Evolutionary conservation across 2,888 invertebrate species (phyloP), one percentile per base, ranked within the genome.

Genomic region (Chymomyza procnemis): DNA sequence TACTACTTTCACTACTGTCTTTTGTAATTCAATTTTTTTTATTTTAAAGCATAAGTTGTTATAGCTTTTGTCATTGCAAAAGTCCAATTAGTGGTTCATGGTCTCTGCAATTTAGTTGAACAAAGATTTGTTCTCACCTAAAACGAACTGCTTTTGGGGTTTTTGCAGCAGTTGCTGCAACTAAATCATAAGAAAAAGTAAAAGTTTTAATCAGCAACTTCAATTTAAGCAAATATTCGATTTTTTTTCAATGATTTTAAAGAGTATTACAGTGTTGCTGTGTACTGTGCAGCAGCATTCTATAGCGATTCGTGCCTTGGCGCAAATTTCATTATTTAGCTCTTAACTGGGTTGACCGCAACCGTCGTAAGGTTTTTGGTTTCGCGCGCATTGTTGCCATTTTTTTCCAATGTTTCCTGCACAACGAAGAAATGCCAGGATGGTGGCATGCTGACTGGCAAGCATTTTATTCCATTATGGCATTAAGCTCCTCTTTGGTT

Each of bases 401-500:
- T 22, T 19, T 61, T 55, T 61, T 67, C 26, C 54, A 64, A 64
- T 67, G 64, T 64, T 70, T 61, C 61, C 47, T 57, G 61, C 22
- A 55, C 56, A 66, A 4, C 34, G 6, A 41, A 26, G 0, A 12
- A 41, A 9, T 41, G 34, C 1, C 3, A 12, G 34, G 0, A 2
- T 0, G 26, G 26, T 34, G 34, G 12, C 3, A 41, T 9, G 12
- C 34, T 41, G 34, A 41, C 34, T 12, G 34, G 34, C 34, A 41
- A 41, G 34, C 9, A 41, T 41, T 71, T 71, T 69, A 71, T 71
- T 68, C 71, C 69, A 69, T 71, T 71, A 71, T 71, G 69, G 69
- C 69, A 69, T 69, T 71, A 71, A 71, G 69, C 71, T 71, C 65
- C 68, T 71, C 65, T 71, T 68, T 71, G 71, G 59, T 61, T 64